A percentile compares a stretch with the other conserved stretches of the same genome.
These are phyloP conservation scores for Mantis religiosa DNA, from an alignment of 2,888 invertebrate species.

Conservation along the genomic window DNA sequence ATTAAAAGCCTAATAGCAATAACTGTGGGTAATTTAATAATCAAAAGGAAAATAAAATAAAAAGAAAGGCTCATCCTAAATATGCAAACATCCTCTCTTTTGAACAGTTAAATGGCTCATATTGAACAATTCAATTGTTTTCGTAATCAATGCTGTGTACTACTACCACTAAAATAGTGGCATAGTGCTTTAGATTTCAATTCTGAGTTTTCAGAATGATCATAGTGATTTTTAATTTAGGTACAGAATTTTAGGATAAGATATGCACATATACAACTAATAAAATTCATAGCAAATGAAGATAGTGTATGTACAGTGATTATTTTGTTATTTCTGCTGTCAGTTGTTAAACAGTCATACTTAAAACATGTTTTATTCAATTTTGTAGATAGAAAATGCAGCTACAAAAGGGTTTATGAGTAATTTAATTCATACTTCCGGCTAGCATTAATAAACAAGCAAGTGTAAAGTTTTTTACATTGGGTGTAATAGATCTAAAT, in stretches of 20 bases:
- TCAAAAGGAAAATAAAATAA: background rate
- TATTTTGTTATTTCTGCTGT: background rate
- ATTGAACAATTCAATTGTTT: background rate
- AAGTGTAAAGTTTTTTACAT: background rate
- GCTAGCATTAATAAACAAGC: background rate
- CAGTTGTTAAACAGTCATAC: background rate
- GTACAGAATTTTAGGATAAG: background rate
- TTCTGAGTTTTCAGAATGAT: background rate
- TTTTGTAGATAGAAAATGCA: background rate
- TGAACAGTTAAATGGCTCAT: background rate
- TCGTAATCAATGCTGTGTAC: background rate
- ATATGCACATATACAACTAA: background rate
- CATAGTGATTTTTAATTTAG: background rate
- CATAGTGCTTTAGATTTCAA: background rate
- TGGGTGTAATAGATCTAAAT: too few species aligned
- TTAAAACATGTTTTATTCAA: background rate
- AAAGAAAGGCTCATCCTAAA: too few species aligned
- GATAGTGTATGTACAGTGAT: background rate
- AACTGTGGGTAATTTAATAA: background rate
- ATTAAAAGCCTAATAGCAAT: background rate
- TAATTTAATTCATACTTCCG: background rate
- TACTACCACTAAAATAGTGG: background rate
- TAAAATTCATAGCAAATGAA: background rate
- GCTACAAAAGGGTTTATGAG: background rate
- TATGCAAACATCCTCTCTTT: too few species aligned